These are phyloP conservation scores for Gadus macrocephalus DNA, from an alignment of 2,113 vertebrate species.

Conservation along the genomic window DNA sequence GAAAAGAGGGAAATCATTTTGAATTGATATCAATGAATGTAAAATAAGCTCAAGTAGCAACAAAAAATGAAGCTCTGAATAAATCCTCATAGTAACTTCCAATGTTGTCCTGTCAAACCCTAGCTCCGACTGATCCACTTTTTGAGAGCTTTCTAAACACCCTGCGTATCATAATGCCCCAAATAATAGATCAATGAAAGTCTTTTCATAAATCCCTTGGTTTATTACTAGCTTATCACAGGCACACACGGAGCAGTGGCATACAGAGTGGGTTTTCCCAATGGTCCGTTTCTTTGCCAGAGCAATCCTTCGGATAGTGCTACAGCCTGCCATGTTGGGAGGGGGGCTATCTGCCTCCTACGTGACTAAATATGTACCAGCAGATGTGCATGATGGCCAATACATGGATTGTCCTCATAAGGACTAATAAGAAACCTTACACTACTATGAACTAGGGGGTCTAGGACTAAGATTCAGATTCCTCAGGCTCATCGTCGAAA, in stretches of 20 bases:
- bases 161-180: slow-evolving; percentile 31
- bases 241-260: slow-evolving; percentile 41
- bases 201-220: slow-evolving; percentile 55
- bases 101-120: slow-evolving; percentile 32
- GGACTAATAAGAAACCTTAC: too few species aligned
- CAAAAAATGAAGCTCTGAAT: too few species aligned
- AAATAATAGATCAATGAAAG: slow-evolving; percentile 59
- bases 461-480: too few species aligned
- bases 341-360: slow-evolving; percentile 22
- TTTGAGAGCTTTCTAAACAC: slow-evolving; percentile 11
- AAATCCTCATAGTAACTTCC: neutral
- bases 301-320: slow-evolving; percentile 27
- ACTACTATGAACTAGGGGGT: too few species aligned
- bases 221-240: slow-evolving; percentile 63
- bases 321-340: neutral
- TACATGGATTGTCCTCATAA: too few species aligned
- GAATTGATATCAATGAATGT: too few species aligned
- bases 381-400: neutral
- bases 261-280: slow-evolving; percentile 49
- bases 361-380: slow-evolving; percentile 29
- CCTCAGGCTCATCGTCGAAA: too few species aligned
- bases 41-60: too few species aligned
- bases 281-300: slow-evolving; percentile 37
- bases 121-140: slow-evolving; percentile 33
- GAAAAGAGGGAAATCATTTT: too few species aligned